Evolutionary conservation across 2,797 vertebrate species (phyloP).

Genomic region (Zalophus californianus): DNA sequence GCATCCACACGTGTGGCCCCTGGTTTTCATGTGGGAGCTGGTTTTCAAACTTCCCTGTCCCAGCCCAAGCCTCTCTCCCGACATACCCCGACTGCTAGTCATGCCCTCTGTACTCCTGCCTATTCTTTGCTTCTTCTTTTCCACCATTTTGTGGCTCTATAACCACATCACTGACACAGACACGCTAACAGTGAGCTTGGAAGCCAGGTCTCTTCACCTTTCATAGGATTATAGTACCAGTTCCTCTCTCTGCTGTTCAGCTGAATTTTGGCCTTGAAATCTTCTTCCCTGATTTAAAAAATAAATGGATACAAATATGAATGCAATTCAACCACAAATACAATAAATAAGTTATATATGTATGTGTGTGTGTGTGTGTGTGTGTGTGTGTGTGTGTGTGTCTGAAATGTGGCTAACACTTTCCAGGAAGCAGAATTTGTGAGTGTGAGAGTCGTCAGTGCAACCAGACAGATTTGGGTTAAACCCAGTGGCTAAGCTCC

Average conservation of each 20-base stretch:
- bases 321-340: background rate
- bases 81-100: fast-evolving
- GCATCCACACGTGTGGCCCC: background rate
- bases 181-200: fast-evolving
- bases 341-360: no score
- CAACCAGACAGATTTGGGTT: background rate
- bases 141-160: background rate
- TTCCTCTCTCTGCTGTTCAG: background rate
- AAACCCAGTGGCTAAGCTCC: fast-evolving
- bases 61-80: background rate
- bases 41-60: background rate
- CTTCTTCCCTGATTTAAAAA: background rate
- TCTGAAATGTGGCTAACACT: background rate
- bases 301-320: background rate
- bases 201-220: background rate
- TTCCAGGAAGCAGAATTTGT: background rate
- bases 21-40: background rate
- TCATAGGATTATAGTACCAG: fast-evolving
- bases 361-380: no score
- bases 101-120: background rate
- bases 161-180: fast-evolving
- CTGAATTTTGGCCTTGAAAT: background rate
- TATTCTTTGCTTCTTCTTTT: background rate
- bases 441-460: fast-evolving
- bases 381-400: no score